These are phyloP conservation scores for Parnassius smintheus DNA, from an alignment of 2,888 invertebrate genomes.

Conservation along the genomic window DNA sequence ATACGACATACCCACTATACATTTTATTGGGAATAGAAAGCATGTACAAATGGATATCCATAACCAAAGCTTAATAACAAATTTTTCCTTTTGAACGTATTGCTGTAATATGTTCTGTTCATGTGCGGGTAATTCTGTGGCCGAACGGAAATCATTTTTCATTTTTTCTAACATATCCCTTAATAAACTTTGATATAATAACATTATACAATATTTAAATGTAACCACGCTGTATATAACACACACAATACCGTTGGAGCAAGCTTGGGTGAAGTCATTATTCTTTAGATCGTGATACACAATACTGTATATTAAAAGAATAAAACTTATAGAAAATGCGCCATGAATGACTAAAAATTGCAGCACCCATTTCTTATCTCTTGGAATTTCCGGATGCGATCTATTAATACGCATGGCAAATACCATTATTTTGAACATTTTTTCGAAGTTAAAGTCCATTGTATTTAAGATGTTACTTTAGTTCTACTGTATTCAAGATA, in stretches of 20 bases:
- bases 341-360: constrained; percentile 31
- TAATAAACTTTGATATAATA: constrained; percentile 36
- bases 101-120: constrained; percentile 39
- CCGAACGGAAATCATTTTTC: constrained; percentile 41
- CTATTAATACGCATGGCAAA: constrained; percentile 29
- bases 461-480: neutral
- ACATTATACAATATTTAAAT: constrained; percentile 34
- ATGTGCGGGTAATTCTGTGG: constrained; percentile 27
- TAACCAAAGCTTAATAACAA: constrained; percentile 44
- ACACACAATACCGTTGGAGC: constrained; percentile 34
- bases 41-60: neutral
- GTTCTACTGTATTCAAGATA: neutral
- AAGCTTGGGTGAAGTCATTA: constrained; percentile 32
- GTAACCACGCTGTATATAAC: constrained; percentile 31
- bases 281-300: constrained; percentile 32
- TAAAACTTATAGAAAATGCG: constrained; percentile 22
- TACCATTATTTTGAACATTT: constrained; percentile 32
- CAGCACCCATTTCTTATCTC: constrained; percentile 34
- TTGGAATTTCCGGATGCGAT: constrained; percentile 33
- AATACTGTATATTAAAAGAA: constrained; percentile 31
- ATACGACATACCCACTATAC: constrained; percentile 34
- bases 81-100: constrained; percentile 37
- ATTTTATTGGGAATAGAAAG: constrained; percentile 35
- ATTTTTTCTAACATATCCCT: constrained; percentile 38
- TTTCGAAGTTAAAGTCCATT: constrained; percentile 32